Base-by-base conservation (phyloP, 2,797 vertebrate species). In the Amniataba percoides region DNA sequence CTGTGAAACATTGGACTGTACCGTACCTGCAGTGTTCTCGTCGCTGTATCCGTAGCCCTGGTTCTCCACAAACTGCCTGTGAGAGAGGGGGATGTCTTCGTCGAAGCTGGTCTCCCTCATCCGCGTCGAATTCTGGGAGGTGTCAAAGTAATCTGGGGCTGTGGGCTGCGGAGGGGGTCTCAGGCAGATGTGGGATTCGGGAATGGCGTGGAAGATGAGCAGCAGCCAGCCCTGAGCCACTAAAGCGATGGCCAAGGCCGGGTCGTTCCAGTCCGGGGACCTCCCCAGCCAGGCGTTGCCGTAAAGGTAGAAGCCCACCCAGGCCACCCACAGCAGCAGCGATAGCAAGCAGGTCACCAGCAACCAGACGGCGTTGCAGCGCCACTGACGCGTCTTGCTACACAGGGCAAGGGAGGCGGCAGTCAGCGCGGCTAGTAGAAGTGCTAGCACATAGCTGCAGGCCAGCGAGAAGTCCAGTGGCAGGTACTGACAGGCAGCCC, bases 51-150 rank as follows among this genome's bases (percentile, higher is more conserved):
- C 97, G 66, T 98, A 99, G 85, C 96, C 96, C 92, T 99, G 97
- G 91, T 97, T 98, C 86, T 99, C 98, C 95, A 98, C 97, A 91
- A 97, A 99, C 93, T 97, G 96, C 80, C 97, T 93, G 88, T 95
- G 95, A 2, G 98, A 97, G 71, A 99, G 96, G 68, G 96, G 97
- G 80, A 97, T 95, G 19, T 99, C 98, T 77, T 99, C 98, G 56
- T 99, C 98, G 51, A 98, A 98, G 61, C 97, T 97, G 0, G 97
- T 97, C 94, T 99, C 97, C 43, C 98, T 95, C 96, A 99, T 96
- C 76, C 97, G 93, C 0, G 98, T 96, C 21, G 97, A 95, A 3
- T 97, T 97, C 89, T 98, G 97, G 0, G 98, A 97, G 1, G 98
- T 99, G 88, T 99, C 98, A 9, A 99, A 99, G 94, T 99, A 99